A percentile compares a stretch with the other conserved stretches of the same genome.
Conservation (phyloP, 2,113 vertebrate species). For the Oryctolagus cuniculus region DNA sequence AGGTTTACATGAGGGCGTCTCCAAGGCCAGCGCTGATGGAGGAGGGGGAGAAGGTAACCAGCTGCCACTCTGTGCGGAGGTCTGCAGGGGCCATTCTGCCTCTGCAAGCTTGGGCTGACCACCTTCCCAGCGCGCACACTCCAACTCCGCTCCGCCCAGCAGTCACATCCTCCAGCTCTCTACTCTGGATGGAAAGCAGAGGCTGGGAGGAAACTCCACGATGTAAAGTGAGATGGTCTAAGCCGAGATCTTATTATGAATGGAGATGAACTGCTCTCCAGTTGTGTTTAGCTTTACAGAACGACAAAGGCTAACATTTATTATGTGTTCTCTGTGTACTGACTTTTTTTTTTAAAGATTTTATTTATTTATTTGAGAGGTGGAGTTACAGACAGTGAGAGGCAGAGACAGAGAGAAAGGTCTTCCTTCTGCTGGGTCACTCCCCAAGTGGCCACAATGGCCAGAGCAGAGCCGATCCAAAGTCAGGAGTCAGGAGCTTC, state of each 20-base stretch:
- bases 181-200: background rate
- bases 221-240: background rate
- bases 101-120: slow-evolving; percentile 3
- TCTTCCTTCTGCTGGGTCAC: no score
- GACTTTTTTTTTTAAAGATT: no score
- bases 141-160: slow-evolving; percentile 8
- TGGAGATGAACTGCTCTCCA: background rate
- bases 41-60: background rate
- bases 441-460: no score
- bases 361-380: no score
- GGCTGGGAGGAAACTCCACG: background rate
- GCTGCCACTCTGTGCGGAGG: background rate
- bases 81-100: background rate
- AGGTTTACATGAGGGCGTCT: slow-evolving; percentile 34
- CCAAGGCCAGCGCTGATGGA: slow-evolving; percentile 8
- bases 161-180: slow-evolving; percentile 28
- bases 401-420: no score
- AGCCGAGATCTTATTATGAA: slow-evolving; percentile 25
- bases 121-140: background rate
- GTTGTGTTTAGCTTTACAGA: background rate
- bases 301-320: background rate
- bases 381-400: no score
- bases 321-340: background rate
- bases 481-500: no score
- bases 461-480: no score